A percentile compares a stretch with the other conserved stretches of the same genome.
phyloP scores from a whole-genome alignment of 2,113 vertebrate genomes.

The Emydocephalus ijimae region DNA sequence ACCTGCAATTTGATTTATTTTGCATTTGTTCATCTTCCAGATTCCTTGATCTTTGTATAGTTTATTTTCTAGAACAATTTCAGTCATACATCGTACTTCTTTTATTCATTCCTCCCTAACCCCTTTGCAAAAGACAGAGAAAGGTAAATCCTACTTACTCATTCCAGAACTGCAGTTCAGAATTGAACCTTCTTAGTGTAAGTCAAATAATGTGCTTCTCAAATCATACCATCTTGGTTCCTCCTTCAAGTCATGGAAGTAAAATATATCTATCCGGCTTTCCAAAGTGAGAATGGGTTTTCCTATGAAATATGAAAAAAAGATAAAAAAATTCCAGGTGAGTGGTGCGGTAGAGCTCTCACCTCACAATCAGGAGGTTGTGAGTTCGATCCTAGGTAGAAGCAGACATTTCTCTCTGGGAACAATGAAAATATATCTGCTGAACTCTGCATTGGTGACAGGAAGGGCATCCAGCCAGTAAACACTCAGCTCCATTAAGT shows the following conservation, averaged over 20 bases:
- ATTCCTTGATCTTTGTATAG: neutral
- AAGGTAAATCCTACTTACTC: neutral
- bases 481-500: no score
- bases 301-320: no score
- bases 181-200: neutral
- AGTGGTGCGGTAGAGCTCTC: no score
- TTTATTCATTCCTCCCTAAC: neutral
- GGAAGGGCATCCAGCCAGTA: no score
- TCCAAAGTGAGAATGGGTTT: neutral
- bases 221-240: neutral
- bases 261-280: neutral
- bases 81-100: neutral
- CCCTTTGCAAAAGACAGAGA: neutral
- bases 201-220: neutral
- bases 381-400: no score
- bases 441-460: no score
- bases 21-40: neutral
- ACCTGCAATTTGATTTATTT: neutral
- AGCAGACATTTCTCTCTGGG: no score
- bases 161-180: rapidly evolving
- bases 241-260: neutral
- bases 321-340: no score
- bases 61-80: neutral
- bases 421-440: no score
- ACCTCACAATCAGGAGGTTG: no score